Percentiles rank a stretch among this genome's conserved stretches.
These are phyloP conservation scores for Drosophila baimaii DNA, from an alignment of 1,140 invertebrate species.

Conservation along the genomic window DNA sequence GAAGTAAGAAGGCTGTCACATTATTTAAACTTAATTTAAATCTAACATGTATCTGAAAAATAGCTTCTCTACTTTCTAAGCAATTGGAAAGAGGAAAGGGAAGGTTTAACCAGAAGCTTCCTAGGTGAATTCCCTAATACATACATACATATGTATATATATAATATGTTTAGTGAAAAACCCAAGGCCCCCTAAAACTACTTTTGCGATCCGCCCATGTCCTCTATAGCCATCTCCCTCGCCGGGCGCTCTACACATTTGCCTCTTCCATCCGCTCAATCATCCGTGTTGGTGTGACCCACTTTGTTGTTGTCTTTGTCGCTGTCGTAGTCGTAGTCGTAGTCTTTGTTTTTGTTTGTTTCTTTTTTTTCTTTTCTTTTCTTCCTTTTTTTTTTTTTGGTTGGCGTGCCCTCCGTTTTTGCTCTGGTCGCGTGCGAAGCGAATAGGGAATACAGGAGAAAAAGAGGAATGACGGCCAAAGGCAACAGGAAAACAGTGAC, in stretches of 20 bases:
- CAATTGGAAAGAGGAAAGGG: too few relatives aligned
- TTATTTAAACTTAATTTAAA: too few relatives aligned
- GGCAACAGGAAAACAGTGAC: conserved; percentile 42
- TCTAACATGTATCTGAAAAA: too few relatives aligned
- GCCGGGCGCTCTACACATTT: background rate
- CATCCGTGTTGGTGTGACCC: conserved; percentile 67
- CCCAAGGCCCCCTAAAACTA: background rate
- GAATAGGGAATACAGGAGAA: conserved; percentile 9
- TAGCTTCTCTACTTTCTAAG: too few relatives aligned
- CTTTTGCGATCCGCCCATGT: background rate
- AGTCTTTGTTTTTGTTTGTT: conserved; percentile 26
- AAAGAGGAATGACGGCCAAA: conserved; percentile 46
- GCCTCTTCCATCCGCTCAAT: conserved; percentile 14
- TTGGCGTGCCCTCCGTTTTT: conserved; percentile 13
- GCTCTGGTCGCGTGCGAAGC: conserved; percentile 52
- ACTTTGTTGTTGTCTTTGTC: conserved; percentile 51
- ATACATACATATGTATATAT: background rate
- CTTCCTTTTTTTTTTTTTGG: background rate
- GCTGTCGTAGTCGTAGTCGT: conserved; percentile 14
- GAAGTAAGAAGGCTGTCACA: background rate
- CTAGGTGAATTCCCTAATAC: fast-evolving
- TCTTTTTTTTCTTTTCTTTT: background rate
- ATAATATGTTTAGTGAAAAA: background rate
- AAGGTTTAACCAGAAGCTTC: background rate
- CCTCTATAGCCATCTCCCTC: conserved; percentile 4